These are phyloP conservation scores for Nesidiocoris tenuis DNA, from an alignment of 2,888 invertebrate genomes.

Conservation along the genomic window DNA sequence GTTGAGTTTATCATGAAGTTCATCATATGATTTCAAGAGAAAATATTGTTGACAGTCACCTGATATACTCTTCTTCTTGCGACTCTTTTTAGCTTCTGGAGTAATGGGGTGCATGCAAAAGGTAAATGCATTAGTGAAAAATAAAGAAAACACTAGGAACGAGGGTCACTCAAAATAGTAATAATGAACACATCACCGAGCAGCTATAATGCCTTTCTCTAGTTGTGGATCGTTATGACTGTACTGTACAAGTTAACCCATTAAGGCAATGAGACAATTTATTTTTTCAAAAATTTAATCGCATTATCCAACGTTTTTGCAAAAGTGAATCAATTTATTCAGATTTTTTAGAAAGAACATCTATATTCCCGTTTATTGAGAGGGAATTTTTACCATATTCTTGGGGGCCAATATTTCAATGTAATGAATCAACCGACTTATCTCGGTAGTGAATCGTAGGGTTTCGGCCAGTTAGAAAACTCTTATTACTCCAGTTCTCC, in stretches of 20 bases:
- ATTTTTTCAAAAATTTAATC: too few relatives aligned
- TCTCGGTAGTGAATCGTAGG: too few relatives aligned
- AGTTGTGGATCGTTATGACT: constrained; percentile 31
- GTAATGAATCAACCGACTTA: too few relatives aligned
- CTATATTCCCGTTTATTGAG: too few relatives aligned
- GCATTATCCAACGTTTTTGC: too few relatives aligned
- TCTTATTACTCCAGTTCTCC: too few relatives aligned
- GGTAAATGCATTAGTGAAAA: constrained; percentile 60
- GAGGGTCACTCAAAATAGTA: constrained; percentile 45
- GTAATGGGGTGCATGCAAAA: constrained; percentile 58
- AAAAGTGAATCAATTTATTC: too few relatives aligned
- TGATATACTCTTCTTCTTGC: constrained; percentile 87
- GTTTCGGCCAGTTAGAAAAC: too few relatives aligned
- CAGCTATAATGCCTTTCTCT: constrained; percentile 29
- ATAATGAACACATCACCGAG: constrained; percentile 41
- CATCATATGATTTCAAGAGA: constrained; percentile 51
- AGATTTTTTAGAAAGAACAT: too few relatives aligned
- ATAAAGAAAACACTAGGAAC: constrained; percentile 29
- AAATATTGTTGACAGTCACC: constrained; percentile 63
- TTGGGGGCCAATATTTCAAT: too few relatives aligned
- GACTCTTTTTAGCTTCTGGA: constrained; percentile 92
- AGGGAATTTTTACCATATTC: too few relatives aligned
- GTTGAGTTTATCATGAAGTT: neutral
- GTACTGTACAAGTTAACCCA: constrained; percentile 23
- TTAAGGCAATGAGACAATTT: constrained; percentile 3